Evolutionary conservation across 2,888 invertebrate genomes (phyloP), one percentile per base, ranked within the genome.

Genomic region (Belgica antarctica): DNA sequence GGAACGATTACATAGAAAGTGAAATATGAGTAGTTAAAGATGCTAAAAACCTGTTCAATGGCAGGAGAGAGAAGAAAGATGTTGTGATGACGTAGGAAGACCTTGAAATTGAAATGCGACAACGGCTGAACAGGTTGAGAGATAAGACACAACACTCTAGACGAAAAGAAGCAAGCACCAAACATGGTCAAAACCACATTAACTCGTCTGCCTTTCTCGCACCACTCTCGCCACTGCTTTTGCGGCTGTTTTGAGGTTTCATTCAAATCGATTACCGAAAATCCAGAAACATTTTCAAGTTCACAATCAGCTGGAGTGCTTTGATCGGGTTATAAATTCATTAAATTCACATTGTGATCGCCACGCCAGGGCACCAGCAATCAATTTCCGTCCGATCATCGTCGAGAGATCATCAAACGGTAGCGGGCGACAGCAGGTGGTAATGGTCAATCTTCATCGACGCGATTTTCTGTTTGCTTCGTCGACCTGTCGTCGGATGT

Each of bases 1-100:
- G 22, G 36, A 62, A 62, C 34, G 8, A 10, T 34, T 34, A 10
- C 19, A 52, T 66, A n/a, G 66, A 66, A 66, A 66, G 66, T 66
- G 66, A 68, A 68, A 68, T 68, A 68, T 68, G 52, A 57, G 68
- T 31, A 27, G 57, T 57, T 68, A 68, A 68, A 57, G 68, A 68
- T 57, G 52, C 57, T 57, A 68, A 66, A 62, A 68, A 68, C 28
- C 46, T 27, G 46, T 46, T 65, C 24, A 17, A 36, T 47, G 19
- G 31, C 19, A 31, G 36, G 31, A 22, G 22, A 62, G 15, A 34
- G 15, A 17, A 62, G 59, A 62, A n/a, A 24, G 24, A 36, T 34
- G 36, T 22, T 10, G 17, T 19, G 65, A 65, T 47, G 65, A 47
- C 65, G 47, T 41, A 24, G 12, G 12, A 46, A 68, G 68, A 34